These are phyloP conservation scores for Calliopum simillimum DNA, from an alignment of 2,888 invertebrate species.

Conservation along the genomic window DNA sequence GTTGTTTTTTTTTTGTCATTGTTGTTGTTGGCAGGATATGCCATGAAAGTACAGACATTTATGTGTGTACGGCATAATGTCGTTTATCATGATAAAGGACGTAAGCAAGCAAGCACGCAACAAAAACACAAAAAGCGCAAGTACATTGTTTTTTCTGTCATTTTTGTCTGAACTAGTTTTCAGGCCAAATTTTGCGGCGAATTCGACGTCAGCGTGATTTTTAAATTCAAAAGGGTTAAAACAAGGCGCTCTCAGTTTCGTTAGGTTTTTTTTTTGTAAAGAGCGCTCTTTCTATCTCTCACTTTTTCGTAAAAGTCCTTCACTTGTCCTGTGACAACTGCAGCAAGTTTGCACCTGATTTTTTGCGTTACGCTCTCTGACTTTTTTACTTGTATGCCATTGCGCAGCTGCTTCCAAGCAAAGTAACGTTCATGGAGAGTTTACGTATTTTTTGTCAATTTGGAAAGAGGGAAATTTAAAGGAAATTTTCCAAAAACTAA, in stretches of 20 bases:
- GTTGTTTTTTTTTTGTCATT: conserved; percentile 6
- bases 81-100: conserved; percentile 29
- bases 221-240: neutral
- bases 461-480: neutral
- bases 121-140: conserved; percentile 2
- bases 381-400: neutral
- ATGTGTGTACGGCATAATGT: conserved; percentile 6
- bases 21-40: conserved; percentile 3
- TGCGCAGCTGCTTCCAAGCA: neutral
- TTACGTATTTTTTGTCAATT: neutral
- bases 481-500: neutral
- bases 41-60: conserved; percentile 15
- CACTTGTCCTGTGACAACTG: conserved; percentile 31
- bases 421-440: neutral
- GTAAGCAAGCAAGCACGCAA: neutral
- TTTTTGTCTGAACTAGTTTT: neutral
- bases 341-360: conserved; percentile 15
- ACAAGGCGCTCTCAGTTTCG: neutral
- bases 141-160: neutral
- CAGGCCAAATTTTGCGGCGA: neutral
- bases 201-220: neutral
- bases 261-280: neutral
- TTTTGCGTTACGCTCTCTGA: conserved; percentile 20
- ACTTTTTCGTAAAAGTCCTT: conserved; percentile 24
- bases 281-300: neutral